Evolutionary conservation across 2,888 invertebrate species (phyloP).

Genomic region (Drosophila formosana): DNA sequence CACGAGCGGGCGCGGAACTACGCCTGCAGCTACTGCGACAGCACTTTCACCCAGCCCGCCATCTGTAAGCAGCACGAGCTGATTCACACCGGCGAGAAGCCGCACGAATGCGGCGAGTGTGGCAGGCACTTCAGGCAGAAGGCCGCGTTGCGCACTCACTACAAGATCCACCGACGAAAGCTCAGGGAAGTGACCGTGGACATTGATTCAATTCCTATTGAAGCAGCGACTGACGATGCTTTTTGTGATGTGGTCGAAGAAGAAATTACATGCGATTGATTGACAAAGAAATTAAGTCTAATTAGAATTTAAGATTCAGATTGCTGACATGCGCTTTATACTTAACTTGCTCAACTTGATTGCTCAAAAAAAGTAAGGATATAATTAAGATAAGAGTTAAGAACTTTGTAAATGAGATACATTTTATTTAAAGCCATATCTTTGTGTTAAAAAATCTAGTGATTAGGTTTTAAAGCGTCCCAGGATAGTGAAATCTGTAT

Average conservation of each 20-base stretch:
- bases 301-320: background rate
- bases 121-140: slow-evolving; percentile 75
- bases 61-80: slow-evolving; percentile 81
- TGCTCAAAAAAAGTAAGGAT: too few species aligned
- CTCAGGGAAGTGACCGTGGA: background rate
- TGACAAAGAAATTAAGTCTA: background rate
- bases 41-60: slow-evolving; percentile 73
- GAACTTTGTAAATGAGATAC: too few species aligned
- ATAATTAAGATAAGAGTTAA: too few species aligned
- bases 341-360: too few species aligned
- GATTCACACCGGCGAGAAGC: slow-evolving; percentile 82
- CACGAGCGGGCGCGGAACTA: slow-evolving; percentile 79
- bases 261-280: slow-evolving; percentile 4
- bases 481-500: too few species aligned
- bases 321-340: too few species aligned
- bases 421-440: too few species aligned
- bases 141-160: slow-evolving; percentile 72
- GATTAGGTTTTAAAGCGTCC: too few species aligned
- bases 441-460: too few species aligned
- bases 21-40: slow-evolving; percentile 72
- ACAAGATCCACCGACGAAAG: slow-evolving; percentile 67
- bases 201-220: background rate
- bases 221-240: background rate
- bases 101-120: slow-evolving; percentile 73
- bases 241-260: slow-evolving; percentile 2